phyloP scores from a whole-genome alignment of 2,113 vertebrate species.

The Zapornia atra region DNA sequence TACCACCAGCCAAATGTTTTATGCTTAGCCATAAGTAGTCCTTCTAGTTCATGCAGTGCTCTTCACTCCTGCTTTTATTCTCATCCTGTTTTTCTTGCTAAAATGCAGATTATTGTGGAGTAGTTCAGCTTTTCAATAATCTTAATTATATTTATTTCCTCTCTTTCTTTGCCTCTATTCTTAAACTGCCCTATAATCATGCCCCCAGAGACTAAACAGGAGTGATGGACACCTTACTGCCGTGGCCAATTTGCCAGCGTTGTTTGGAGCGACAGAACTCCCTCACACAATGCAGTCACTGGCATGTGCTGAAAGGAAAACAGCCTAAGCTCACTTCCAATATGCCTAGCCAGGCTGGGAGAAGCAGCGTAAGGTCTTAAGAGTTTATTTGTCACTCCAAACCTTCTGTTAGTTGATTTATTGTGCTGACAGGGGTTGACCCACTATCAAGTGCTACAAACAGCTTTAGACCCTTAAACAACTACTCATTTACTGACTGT shows the following conservation, averaged over 20 bases:
- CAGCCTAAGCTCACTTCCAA: neutral
- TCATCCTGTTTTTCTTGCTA: neutral
- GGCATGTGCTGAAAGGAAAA: neutral
- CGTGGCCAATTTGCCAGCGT: neutral
- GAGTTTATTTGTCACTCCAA: neutral
- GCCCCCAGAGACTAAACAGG: neutral
- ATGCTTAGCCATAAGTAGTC: neutral
- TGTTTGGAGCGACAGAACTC: neutral
- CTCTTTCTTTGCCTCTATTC: neutral
- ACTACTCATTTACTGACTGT: neutral
- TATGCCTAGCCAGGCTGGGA: neutral
- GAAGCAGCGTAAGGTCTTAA: neutral
- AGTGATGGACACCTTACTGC: neutral
- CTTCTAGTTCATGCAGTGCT: neutral
- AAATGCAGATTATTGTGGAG: neutral
- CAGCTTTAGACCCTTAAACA: neutral
- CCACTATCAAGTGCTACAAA: neutral
- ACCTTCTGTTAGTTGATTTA: neutral
- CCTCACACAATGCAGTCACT: neutral
- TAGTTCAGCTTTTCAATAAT: neutral
- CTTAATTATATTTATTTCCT: neutral
- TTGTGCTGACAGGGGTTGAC: neutral
- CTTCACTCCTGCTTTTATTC: neutral
- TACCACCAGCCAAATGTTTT: neutral
- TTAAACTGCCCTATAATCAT: neutral